Percentiles rank a stretch among this genome's conserved stretches.
These are phyloP conservation scores for Opisthograptis luteolata DNA, from an alignment of 2,888 invertebrate genomes.

Conservation along the genomic window DNA sequence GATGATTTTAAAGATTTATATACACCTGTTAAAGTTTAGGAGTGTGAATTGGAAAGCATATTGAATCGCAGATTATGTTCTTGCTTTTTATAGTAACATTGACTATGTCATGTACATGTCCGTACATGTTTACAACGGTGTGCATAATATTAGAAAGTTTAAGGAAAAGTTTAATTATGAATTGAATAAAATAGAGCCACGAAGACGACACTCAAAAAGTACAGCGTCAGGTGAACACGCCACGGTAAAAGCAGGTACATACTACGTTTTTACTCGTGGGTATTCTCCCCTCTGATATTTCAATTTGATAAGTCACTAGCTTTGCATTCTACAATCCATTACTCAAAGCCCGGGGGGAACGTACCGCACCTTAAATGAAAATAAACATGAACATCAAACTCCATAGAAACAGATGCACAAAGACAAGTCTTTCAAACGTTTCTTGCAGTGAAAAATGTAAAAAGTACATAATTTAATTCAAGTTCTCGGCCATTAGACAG, in stretches of 20 bases:
- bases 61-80: conserved; percentile 37
- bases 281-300: conserved; percentile 59
- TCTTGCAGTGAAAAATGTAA: conserved; percentile 14
- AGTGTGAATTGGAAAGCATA: conserved; percentile 46
- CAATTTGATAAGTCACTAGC: conserved; percentile 53
- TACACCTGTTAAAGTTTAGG: conserved; percentile 44
- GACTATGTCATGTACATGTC: conserved; percentile 15
- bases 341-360: conserved; percentile 45
- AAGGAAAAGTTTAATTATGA: too few species aligned
- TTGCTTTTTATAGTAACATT: conserved; percentile 22
- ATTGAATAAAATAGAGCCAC: background rate
- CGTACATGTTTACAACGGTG: background rate
- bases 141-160: background rate
- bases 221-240: conserved; percentile 66
- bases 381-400: conserved; percentile 26
- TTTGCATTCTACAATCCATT: conserved; percentile 46
- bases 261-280: conserved; percentile 50
- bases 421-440: conserved; percentile 5
- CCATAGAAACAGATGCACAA: conserved; percentile 39
- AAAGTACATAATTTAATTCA: conserved; percentile 11
- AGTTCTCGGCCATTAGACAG: conserved; percentile 7
- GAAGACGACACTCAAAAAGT: conserved; percentile 7
- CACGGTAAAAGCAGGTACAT: too few species aligned
- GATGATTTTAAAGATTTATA: conserved; percentile 24
- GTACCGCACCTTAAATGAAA: conserved; percentile 51